Conservation (phyloP, 2,797 vertebrate genomes). For the Holocentrus rufus region DNA sequence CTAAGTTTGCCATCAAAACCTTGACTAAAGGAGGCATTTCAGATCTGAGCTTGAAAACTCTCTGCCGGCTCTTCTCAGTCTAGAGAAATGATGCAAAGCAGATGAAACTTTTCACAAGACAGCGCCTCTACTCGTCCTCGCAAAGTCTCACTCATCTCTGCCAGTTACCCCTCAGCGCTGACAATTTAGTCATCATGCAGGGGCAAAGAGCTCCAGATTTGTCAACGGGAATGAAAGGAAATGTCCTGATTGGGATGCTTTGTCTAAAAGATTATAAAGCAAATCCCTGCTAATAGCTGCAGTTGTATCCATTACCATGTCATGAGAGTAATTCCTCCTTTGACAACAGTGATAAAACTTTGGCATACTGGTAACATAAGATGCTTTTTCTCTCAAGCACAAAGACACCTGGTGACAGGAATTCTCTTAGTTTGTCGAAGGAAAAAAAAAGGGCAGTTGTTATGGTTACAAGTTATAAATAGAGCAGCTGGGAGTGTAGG, state of each 20-base stretch:
- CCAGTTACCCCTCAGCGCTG: slow-evolving; percentile 39
- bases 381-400: slow-evolving; percentile 53
- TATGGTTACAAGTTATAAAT: slow-evolving; percentile 87
- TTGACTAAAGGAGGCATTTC: slow-evolving; percentile 4
- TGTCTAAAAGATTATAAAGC: slow-evolving; percentile 32
- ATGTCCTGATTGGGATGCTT: slow-evolving; percentile 20
- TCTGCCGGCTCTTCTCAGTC: slow-evolving; percentile 21
- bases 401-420: slow-evolving; percentile 74
- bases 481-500: slow-evolving; percentile 77
- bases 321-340: slow-evolving; percentile 24
- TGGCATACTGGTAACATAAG: slow-evolving; percentile 19
- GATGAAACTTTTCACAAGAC: slow-evolving; percentile 64
- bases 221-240: slow-evolving; percentile 30
- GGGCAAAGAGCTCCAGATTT: slow-evolving; percentile 54
- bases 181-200: slow-evolving; percentile 50
- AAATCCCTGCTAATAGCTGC: slow-evolving; percentile 43
- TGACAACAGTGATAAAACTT: slow-evolving; percentile 57
- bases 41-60: slow-evolving; percentile 40
- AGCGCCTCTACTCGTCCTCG: slow-evolving; percentile 32
- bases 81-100: slow-evolving; percentile 56
- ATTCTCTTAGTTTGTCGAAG: slow-evolving; percentile 66
- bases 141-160: slow-evolving; percentile 60
- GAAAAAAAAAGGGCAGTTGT: slow-evolving; percentile 81
- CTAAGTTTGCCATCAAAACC: slow-evolving; percentile 31
- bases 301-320: slow-evolving; percentile 39